Conservation (phyloP, 2,113 vertebrate species). For the Hippoglossus stenolepis region DNA sequence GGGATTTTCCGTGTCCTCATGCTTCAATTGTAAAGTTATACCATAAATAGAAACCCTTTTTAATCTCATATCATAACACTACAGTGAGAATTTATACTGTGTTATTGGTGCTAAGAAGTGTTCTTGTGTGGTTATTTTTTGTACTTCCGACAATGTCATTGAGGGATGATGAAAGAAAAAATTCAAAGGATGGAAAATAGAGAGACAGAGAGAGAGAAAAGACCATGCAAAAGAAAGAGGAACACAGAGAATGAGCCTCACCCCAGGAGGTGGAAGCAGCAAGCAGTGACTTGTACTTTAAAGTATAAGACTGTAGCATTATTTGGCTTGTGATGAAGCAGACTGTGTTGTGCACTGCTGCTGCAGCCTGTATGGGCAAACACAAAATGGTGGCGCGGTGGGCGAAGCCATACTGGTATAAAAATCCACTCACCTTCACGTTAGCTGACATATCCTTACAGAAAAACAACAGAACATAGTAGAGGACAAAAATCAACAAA, state of each 20-base stretch:
- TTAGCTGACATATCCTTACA: slow-evolving; percentile 80
- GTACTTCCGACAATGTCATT: not conserved
- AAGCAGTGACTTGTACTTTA: slow-evolving; percentile 54
- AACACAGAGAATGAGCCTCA: slow-evolving; percentile 11
- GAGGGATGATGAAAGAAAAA: slow-evolving; percentile 5
- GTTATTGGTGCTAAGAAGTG: not conserved
- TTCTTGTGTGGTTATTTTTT: not conserved
- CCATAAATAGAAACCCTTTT: not conserved
- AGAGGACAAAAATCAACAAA: slow-evolving; percentile 70
- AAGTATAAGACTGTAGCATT: slow-evolving; percentile 36
- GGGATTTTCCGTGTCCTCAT: not conserved
- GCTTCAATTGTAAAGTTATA: not conserved
- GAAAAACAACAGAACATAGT: slow-evolving; percentile 76
- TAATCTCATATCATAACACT: not conserved
- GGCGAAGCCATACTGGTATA: slow-evolving; percentile 54
- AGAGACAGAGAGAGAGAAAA: slow-evolving; percentile 3
- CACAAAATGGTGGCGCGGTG: slow-evolving; percentile 52
- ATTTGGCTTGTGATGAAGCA: slow-evolving; percentile 54
- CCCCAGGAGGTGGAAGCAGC: slow-evolving; percentile 53
- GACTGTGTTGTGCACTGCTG: slow-evolving; percentile 55
- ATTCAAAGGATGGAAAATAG: not conserved
- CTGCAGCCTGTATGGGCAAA: slow-evolving; percentile 45
- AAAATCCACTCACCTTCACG: slow-evolving; percentile 81
- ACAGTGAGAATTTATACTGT: not conserved
- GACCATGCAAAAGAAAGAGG: slow-evolving; percentile 47